Conservation (phyloP, 1,140 invertebrate species). For the Sesamia nonagrioides region DNA sequence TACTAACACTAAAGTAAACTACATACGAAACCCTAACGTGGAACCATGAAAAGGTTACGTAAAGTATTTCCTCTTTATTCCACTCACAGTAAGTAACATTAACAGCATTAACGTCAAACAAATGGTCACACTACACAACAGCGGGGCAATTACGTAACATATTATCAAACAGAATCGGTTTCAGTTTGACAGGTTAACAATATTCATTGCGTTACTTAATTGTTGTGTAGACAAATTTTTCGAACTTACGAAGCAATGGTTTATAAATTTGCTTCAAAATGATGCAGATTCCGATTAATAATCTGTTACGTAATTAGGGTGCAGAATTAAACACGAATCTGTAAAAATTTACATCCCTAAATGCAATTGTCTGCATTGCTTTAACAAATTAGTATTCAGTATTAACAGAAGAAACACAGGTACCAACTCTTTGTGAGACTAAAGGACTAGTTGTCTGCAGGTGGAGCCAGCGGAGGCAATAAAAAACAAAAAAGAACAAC, state of each 20-base stretch:
- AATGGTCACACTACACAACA: background rate
- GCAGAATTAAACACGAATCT: constrained; percentile 24
- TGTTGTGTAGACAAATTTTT: no score
- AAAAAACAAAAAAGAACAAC: constrained; percentile 22
- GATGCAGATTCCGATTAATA: no score
- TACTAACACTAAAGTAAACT: background rate
- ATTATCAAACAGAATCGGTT: no score
- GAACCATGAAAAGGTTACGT: background rate
- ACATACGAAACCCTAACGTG: background rate
- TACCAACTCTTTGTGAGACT: constrained; percentile 8
- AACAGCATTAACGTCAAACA: background rate
- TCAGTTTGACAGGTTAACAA: no score
- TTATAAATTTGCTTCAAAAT: no score
- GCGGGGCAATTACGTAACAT: no score
- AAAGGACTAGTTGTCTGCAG: constrained; percentile 31
- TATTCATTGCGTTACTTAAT: no score
- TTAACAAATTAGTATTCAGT: constrained; percentile 45
- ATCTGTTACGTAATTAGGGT: no score
- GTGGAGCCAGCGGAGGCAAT: background rate
- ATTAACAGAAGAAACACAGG: constrained; percentile 41
- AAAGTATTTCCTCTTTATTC: background rate
- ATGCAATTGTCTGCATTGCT: constrained; percentile 32
- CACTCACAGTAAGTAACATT: constrained; percentile 9
- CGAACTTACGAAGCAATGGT: no score
- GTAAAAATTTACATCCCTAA: constrained; percentile 13